phyloP scores from a whole-genome alignment of 2,797 vertebrate genomes.

The Pangasius macronema region DNA sequence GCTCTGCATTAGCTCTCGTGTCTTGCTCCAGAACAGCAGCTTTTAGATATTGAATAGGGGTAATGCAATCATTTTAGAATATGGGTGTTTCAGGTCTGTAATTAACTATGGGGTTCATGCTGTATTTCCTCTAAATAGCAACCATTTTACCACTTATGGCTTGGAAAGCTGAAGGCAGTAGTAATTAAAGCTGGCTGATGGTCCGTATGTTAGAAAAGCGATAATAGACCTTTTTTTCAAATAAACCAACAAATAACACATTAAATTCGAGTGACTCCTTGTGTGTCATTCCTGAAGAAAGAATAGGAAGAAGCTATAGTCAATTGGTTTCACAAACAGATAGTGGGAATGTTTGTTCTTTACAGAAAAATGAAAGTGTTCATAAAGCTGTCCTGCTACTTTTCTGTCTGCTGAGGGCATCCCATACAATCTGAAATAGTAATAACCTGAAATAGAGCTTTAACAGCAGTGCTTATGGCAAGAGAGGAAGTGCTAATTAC shows the following conservation, averaged over 20 bases:
- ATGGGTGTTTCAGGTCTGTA: background rate
- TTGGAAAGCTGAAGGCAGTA: background rate
- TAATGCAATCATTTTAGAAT: background rate
- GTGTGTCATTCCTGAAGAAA: too few relatives aligned
- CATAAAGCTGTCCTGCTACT: background rate
- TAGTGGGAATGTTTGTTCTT: background rate
- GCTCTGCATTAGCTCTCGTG: constrained; percentile 69
- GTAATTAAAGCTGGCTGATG: background rate
- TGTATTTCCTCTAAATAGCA: background rate
- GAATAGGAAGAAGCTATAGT: too few relatives aligned
- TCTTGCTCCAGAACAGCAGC: constrained; percentile 83
- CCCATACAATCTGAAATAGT: background rate
- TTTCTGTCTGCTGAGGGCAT: background rate
- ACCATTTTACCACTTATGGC: background rate
- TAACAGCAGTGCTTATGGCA: background rate
- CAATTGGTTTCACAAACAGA: too few relatives aligned
- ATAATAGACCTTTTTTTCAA: background rate
- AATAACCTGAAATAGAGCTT: too few relatives aligned
- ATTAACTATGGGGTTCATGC: background rate
- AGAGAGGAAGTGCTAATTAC: background rate
- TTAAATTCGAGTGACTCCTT: too few relatives aligned
- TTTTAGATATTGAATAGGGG: constrained; percentile 44
- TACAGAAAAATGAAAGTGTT: background rate
- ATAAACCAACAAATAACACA: too few relatives aligned
- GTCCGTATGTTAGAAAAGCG: background rate